phyloP scores from a whole-genome alignment of 2,113 vertebrate genomes.

The Syrmaticus mikado region DNA sequence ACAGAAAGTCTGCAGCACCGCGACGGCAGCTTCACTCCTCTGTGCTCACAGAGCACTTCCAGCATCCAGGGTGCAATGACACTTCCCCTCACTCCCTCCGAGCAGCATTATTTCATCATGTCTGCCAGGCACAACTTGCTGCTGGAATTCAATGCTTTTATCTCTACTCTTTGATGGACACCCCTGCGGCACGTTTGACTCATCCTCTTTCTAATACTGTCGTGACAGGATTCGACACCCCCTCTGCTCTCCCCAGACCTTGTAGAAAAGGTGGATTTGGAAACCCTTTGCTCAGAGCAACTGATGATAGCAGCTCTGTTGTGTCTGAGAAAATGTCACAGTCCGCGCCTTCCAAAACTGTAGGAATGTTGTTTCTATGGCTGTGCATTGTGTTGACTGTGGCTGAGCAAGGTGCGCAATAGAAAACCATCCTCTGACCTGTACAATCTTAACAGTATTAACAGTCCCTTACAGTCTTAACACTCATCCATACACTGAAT shows the following conservation, averaged over 20 bases:
- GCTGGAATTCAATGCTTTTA: slow-evolving; percentile 47
- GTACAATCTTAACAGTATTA: not conserved
- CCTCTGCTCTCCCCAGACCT: slow-evolving; percentile 30
- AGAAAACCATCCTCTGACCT: not conserved
- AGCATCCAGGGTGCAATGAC: not conserved
- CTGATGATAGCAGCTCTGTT: not conserved
- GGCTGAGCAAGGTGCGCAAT: not conserved
- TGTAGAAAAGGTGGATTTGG: slow-evolving; percentile 26
- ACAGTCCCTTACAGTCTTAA: not conserved
- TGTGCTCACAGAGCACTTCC: slow-evolving; percentile 36
- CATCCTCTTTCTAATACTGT: slow-evolving; percentile 41
- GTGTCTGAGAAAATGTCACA: slow-evolving; percentile 7
- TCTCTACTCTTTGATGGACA: slow-evolving; percentile 43
- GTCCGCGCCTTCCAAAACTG: not conserved
- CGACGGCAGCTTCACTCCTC: slow-evolving; percentile 23
- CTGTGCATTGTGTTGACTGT: not conserved
- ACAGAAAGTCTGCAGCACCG: slow-evolving; percentile 54
- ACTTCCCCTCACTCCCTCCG: slow-evolving; percentile 29
- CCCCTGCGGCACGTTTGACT: slow-evolving; percentile 25
- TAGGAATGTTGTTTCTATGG: slow-evolving; percentile 5
- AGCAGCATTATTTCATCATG: slow-evolving; percentile 16
- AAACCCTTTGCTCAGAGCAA: not conserved
- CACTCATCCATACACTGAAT: not conserved
- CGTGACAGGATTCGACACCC: slow-evolving; percentile 23
- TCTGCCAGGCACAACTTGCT: slow-evolving; percentile 52